A percentile compares a stretch with the other conserved stretches of the same genome.
These are phyloP conservation scores for Epizoanthus scotinus DNA, from an alignment of 92 coral and sea anemone genomes.

Conservation along the genomic window DNA sequence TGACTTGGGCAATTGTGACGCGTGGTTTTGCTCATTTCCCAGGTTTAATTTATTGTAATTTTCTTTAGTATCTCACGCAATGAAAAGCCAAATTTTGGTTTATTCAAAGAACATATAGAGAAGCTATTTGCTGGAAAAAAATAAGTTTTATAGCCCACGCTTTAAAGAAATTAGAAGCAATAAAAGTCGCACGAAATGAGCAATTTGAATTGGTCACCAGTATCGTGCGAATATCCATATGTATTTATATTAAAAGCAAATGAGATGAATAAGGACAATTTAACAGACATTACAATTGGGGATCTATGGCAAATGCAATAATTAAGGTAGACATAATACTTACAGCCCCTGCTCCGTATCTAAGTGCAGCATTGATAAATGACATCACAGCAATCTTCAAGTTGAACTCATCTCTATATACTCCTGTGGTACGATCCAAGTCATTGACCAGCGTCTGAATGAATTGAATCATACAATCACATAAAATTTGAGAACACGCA, in stretches of 20 bases:
- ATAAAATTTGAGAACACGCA: not conserved
- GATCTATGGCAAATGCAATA: too few species aligned
- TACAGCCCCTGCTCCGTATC: slow-evolving; percentile 97
- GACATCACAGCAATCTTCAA: slow-evolving; percentile 97
- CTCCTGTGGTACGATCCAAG: slow-evolving; percentile 88
- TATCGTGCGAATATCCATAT: too few species aligned
- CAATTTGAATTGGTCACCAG: too few species aligned
- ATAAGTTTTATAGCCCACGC: too few species aligned
- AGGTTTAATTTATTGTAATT: not conserved
- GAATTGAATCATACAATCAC: too few species aligned
- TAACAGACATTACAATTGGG: too few species aligned
- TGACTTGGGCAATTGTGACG: too few species aligned
- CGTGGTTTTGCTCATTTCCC: not conserved
- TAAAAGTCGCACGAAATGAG: too few species aligned
- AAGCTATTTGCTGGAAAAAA: too few species aligned
- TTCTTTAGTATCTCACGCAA: not conserved
- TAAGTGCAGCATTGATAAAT: slow-evolving; percentile 93
- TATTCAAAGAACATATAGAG: not conserved
- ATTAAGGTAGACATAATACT: slow-evolving; percentile 29
- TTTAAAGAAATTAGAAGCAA: too few species aligned
- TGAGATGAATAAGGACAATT: too few species aligned
- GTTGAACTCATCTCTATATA: slow-evolving; percentile 88
- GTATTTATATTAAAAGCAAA: too few species aligned
- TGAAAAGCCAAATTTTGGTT: not conserved
- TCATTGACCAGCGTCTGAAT: slow-evolving; percentile 86